These are phyloP conservation scores for Gambusia affinis DNA, from an alignment of 2,113 vertebrate species.

Conservation along the genomic window DNA sequence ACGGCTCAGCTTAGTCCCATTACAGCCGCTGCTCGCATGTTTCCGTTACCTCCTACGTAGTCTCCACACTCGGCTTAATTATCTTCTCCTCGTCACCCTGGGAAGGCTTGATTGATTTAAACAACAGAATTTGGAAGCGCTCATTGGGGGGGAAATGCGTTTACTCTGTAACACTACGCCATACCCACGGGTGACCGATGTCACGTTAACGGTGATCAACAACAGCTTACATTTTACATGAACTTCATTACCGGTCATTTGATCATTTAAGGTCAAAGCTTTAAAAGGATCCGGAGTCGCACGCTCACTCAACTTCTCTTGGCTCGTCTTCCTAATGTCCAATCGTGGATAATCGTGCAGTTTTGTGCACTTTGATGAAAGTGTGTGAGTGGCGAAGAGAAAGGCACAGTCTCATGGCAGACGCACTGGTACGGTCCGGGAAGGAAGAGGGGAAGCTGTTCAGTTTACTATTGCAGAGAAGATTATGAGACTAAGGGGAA, in stretches of 20 bases:
- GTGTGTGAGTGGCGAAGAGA: slow-evolving; percentile 22
- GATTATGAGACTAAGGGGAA: slow-evolving; percentile 6
- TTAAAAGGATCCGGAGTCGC: slow-evolving; percentile 4
- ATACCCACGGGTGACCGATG: slow-evolving; percentile 3
- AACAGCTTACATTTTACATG: slow-evolving; percentile 4
- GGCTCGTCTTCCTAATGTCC: not conserved
- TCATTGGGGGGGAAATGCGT: slow-evolving; percentile 14
- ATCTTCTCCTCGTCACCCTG: slow-evolving; percentile 29
- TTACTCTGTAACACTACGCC: slow-evolving; percentile 28
- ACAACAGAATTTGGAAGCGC: slow-evolving; percentile 47
- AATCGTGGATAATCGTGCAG: not conserved
- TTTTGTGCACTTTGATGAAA: slow-evolving; percentile 15
- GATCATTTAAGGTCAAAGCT: slow-evolving; percentile 11
- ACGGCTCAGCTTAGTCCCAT: slow-evolving; percentile 47
- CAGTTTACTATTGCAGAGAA: not conserved
- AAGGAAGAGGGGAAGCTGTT: not conserved
- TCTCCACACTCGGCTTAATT: slow-evolving; percentile 46
- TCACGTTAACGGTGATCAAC: slow-evolving; percentile 21
- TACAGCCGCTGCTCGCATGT: slow-evolving; percentile 29
- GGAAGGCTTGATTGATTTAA: slow-evolving; percentile 60
- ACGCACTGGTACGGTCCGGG: not conserved
- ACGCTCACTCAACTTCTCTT: slow-evolving; percentile 1
- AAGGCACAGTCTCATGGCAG: not conserved
- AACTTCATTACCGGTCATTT: slow-evolving; percentile 30
- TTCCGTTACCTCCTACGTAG: slow-evolving; percentile 49